Conservation (phyloP, 2,888 invertebrate species). For the Capitulum mitella region DNA sequence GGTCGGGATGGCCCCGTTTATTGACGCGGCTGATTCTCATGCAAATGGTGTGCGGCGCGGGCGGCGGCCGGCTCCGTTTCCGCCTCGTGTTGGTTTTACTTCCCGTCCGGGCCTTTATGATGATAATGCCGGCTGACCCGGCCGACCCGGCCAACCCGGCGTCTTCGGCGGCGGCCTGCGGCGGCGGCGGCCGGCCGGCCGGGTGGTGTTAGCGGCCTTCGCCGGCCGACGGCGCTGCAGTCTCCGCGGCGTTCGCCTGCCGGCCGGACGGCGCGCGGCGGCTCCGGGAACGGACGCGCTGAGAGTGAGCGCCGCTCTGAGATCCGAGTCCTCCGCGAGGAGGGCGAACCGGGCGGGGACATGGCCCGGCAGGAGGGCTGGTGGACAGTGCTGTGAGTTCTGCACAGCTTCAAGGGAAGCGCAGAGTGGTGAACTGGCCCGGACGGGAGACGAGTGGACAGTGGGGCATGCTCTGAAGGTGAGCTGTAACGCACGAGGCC, state of each 20-base stretch:
- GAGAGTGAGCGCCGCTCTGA: no score
- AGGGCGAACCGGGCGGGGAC: no score
- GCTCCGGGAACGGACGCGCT: no score
- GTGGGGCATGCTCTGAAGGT: no score
- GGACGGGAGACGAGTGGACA: no score
- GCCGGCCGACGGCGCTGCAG: background rate
- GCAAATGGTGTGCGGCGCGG: background rate
- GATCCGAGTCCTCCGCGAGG: no score
- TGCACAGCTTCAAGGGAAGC: no score
- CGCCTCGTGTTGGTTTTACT: background rate
- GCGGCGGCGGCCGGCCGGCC: background rate
- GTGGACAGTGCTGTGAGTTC: no score
- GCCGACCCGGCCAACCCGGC: background rate
- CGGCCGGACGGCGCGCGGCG: no score
- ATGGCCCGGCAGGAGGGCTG: no score
- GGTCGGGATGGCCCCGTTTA: background rate
- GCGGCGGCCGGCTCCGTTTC: background rate
- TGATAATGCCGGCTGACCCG: constrained; percentile 7
- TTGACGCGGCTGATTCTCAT: background rate
- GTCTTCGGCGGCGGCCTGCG: background rate
- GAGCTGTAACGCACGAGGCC: no score
- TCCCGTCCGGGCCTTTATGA: constrained; percentile 11
- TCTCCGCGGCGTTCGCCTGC: background rate
- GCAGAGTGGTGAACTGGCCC: no score
- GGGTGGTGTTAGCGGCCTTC: background rate